These are phyloP conservation scores for Hycleus phaleratus DNA, from an alignment of 1,140 invertebrate genomes.

Conservation along the genomic window DNA sequence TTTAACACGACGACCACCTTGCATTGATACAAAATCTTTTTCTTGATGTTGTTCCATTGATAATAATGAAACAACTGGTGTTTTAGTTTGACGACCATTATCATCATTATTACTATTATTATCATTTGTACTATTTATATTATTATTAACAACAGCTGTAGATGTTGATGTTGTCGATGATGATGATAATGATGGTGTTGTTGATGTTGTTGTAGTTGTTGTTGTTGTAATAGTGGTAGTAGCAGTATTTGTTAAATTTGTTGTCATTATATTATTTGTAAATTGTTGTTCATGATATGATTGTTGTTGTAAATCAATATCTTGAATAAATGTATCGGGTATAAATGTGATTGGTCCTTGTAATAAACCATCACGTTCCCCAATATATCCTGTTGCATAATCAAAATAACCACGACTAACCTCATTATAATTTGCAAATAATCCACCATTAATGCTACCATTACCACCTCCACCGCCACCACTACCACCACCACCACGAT, in stretches of 20 bases:
- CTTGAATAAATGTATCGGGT: neutral
- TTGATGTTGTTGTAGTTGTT: conserved; percentile 4
- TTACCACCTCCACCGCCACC: too few species aligned
- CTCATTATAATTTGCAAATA: conserved; percentile 2
- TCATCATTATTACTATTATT: conserved; percentile 1
- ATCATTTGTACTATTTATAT: neutral
- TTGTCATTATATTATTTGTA: too few species aligned
- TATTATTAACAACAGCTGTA: neutral
- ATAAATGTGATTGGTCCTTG: too few species aligned
- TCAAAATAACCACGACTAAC: conserved; percentile 1
- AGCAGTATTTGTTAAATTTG: neutral
- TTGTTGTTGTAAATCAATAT: conserved; percentile 2
- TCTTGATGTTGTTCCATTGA: conserved; percentile 36
- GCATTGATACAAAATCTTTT: conserved; percentile 37
- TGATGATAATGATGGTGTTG: neutral
- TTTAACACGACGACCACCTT: conserved; percentile 31
- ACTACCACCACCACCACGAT: neutral
- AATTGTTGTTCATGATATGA: neutral
- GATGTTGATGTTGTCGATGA: conserved; percentile 11
- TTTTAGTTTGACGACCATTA: conserved; percentile 24
- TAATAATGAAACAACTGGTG: conserved; percentile 37
- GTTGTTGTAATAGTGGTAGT: conserved; percentile 1
- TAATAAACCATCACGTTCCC: too few species aligned
- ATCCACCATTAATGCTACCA: too few species aligned
- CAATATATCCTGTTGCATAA: too few species aligned